Conservation (phyloP, 2,888 invertebrate species). For the Microplitis deprimator region DNA sequence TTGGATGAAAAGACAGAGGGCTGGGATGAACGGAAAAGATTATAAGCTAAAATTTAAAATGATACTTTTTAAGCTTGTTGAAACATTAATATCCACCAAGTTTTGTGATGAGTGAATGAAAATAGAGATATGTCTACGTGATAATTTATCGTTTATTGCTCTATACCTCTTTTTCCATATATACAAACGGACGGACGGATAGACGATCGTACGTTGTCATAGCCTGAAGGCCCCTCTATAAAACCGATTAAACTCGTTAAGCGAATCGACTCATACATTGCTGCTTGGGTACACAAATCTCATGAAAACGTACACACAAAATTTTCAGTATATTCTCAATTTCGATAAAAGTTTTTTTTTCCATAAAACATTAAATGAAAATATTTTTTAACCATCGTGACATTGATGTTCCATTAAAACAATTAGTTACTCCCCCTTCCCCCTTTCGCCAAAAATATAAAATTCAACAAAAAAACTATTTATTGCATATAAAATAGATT, state of each 20-base stretch:
- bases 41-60: not conserved
- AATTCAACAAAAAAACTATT: too few species aligned
- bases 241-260: slow-evolving; percentile 39
- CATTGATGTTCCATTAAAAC: not conserved
- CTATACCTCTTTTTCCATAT: slow-evolving; percentile 5
- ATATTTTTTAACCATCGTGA: not conserved
- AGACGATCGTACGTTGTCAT: slow-evolving; percentile 32
- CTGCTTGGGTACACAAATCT: slow-evolving; percentile 11
- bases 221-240: slow-evolving; percentile 42
- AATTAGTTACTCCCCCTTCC: not conserved
- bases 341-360: not conserved
- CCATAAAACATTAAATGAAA: not conserved
- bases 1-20: not conserved
- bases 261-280: slow-evolving; percentile 11
- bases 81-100: not conserved
- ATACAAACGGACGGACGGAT: slow-evolving; percentile 23
- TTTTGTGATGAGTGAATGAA: not conserved
- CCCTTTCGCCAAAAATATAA: too few species aligned
- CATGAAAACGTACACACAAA: not conserved
- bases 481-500: not conserved
- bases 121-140: slow-evolving; percentile 34
- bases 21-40: not conserved
- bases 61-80: too few species aligned
- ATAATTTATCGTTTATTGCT: slow-evolving; percentile 43
- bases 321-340: not conserved